These are phyloP conservation scores for Cephus pygmeus DNA, from an alignment of 2,888 invertebrate species.

Conservation along the genomic window DNA sequence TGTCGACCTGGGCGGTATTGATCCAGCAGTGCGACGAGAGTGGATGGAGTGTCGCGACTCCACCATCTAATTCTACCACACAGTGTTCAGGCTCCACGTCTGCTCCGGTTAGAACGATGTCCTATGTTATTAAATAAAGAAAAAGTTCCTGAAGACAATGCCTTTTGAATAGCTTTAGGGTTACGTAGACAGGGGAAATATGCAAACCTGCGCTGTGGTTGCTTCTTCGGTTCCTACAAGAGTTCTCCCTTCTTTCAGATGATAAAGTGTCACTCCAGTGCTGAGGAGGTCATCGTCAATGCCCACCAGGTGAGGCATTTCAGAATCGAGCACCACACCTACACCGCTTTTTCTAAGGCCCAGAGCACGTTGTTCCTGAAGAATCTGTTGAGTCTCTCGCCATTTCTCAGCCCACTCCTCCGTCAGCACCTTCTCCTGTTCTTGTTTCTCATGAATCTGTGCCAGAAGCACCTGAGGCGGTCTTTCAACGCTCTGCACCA, in stretches of 20 bases:
- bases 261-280: conserved; percentile 91
- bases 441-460: conserved; percentile 89
- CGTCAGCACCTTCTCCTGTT: conserved; percentile 88
- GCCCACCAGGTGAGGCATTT: conserved; percentile 91
- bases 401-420: conserved; percentile 95
- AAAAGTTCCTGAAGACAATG: neutral
- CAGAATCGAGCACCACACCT: conserved; percentile 90
- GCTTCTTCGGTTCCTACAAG: conserved; percentile 84
- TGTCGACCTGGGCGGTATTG: conserved; percentile 82
- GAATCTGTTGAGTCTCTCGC: conserved; percentile 88
- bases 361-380: conserved; percentile 88
- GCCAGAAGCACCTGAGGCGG: conserved; percentile 77
- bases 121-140: conserved; percentile 66
- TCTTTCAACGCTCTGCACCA: conserved; percentile 65
- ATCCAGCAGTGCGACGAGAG: conserved; percentile 80
- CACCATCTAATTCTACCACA: conserved; percentile 76
- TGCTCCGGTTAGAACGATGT: conserved; percentile 82
- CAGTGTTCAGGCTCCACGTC: conserved; percentile 86
- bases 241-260: conserved; percentile 91
- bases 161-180: neutral
- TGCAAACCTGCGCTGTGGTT: conserved; percentile 64
- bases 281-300: conserved; percentile 91
- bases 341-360: conserved; percentile 88
- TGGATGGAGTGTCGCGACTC: conserved; percentile 81
- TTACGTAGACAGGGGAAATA: neutral